Conservation (phyloP, 2,888 invertebrate species). For the Chloromyia formosa region DNA sequence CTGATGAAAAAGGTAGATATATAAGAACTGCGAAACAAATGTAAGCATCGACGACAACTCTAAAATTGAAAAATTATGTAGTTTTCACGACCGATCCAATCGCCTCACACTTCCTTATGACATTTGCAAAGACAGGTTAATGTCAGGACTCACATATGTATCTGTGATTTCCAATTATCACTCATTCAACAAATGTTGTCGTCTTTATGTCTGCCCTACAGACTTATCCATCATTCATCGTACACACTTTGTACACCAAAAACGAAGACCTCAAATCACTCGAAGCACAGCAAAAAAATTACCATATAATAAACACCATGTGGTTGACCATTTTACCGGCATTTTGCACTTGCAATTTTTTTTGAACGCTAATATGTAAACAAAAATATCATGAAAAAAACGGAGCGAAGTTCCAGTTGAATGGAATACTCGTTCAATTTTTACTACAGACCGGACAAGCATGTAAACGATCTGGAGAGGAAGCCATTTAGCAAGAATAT, state of each 20-base stretch:
- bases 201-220: slow-evolving; percentile 20
- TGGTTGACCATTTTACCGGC: slow-evolving; percentile 30
- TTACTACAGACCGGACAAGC: slow-evolving; percentile 47
- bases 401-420: no score
- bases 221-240: not conserved
- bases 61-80: no score
- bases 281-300: not conserved
- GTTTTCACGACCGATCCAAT: no score
- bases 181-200: slow-evolving; percentile 35
- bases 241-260: not conserved
- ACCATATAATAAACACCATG: slow-evolving; percentile 36
- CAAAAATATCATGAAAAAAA: not conserved
- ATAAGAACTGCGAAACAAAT: no score
- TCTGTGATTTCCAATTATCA: no score
- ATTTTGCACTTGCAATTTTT: not conserved
- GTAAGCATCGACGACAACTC: no score
- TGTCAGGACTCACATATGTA: no score
- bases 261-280: slow-evolving; percentile 32
- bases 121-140: no score
- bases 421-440: not conserved
- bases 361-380: not conserved
- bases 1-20: no score
- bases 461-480: slow-evolving; percentile 64
- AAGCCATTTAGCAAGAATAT: slow-evolving; percentile 58
- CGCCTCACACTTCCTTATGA: no score